Conservation (phyloP, 2,888 invertebrate species). For the Thysanoteuthis rhombus region DNA sequence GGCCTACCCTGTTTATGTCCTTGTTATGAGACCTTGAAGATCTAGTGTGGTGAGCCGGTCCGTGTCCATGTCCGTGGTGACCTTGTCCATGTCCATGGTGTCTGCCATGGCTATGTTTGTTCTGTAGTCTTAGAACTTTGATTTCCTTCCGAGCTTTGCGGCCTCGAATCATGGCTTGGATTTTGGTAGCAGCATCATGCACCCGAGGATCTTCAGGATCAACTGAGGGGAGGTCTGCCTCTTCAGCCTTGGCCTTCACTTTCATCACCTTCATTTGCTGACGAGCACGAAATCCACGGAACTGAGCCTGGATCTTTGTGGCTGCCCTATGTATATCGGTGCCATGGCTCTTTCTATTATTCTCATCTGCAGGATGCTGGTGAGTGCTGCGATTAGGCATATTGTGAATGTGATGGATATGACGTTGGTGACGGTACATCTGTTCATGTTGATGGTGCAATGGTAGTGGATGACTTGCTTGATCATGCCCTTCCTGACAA, state of each 20-base stretch:
- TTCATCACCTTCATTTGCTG: conserved; percentile 31
- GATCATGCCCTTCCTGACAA: conserved; percentile 16
- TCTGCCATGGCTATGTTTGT: conserved; percentile 43
- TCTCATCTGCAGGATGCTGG: background rate
- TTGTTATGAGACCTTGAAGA: conserved; percentile 16
- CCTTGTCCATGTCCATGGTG: conserved; percentile 25
- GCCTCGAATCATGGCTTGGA: conserved; percentile 65
- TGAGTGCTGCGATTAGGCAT: background rate
- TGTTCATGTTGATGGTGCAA: conserved; percentile 18
- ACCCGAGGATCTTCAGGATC: conserved; percentile 61
- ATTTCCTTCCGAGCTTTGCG: conserved; percentile 61
- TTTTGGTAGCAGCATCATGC: conserved; percentile 63
- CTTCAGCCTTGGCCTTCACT: conserved; percentile 17
- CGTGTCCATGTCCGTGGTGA: background rate
- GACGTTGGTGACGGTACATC: conserved; percentile 15
- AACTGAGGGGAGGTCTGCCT: conserved; percentile 39
- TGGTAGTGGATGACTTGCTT: background rate
- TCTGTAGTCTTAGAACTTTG: conserved; percentile 39
- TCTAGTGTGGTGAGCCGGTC: background rate
- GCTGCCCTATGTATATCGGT: conserved; percentile 18
- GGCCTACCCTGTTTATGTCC: conserved; percentile 20
- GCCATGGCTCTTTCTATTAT: background rate
- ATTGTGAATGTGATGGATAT: conserved; percentile 1
- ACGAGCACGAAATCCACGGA: conserved; percentile 26
- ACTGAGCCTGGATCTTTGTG: conserved; percentile 24